These are phyloP conservation scores for Drosophila elegans DNA, from an alignment of 1,140 invertebrate genomes.

Conservation along the genomic window DNA sequence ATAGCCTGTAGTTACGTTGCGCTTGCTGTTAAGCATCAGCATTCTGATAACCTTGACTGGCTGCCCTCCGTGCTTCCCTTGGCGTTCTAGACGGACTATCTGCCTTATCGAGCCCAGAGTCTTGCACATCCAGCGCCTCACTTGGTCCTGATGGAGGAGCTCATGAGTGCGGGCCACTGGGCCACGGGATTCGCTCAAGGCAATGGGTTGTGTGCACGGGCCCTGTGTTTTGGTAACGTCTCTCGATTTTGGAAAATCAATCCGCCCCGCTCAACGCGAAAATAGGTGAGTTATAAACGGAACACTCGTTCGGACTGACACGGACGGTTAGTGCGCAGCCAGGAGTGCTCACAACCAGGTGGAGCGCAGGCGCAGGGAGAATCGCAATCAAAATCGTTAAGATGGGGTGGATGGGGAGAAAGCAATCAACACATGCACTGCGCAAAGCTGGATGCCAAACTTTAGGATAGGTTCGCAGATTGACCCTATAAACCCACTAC, in stretches of 20 bases:
- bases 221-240: slow-evolving; percentile 70
- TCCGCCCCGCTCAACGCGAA: slow-evolving; percentile 36
- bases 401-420: not conserved
- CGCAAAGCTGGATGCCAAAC: slow-evolving; percentile 5
- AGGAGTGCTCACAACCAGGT: slow-evolving; percentile 15
- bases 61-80: slow-evolving; percentile 1
- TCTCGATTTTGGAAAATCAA: slow-evolving; percentile 74
- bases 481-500: not conserved
- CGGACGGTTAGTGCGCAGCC: slow-evolving; percentile 19
- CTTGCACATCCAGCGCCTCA: slow-evolving; percentile 40
- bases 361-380: slow-evolving; percentile 39
- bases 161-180: slow-evolving; percentile 23
- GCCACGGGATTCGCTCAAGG: slow-evolving; percentile 4
- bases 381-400: not conserved
- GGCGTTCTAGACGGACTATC: slow-evolving; percentile 4
- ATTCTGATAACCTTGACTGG: slow-evolving; percentile 51
- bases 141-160: slow-evolving; percentile 35
- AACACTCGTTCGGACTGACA: slow-evolving; percentile 29
- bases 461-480: slow-evolving; percentile 25
- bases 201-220: slow-evolving; percentile 23
- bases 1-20: slow-evolving; percentile 62
- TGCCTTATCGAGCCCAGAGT: slow-evolving; percentile 32
- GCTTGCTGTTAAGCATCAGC: slow-evolving; percentile 73
- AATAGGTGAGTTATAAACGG: slow-evolving; percentile 49
- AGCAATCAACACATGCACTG: slow-evolving; percentile 10